Conservation (phyloP, 2,113 vertebrate species). For the Madoqua kirkii region DNA sequence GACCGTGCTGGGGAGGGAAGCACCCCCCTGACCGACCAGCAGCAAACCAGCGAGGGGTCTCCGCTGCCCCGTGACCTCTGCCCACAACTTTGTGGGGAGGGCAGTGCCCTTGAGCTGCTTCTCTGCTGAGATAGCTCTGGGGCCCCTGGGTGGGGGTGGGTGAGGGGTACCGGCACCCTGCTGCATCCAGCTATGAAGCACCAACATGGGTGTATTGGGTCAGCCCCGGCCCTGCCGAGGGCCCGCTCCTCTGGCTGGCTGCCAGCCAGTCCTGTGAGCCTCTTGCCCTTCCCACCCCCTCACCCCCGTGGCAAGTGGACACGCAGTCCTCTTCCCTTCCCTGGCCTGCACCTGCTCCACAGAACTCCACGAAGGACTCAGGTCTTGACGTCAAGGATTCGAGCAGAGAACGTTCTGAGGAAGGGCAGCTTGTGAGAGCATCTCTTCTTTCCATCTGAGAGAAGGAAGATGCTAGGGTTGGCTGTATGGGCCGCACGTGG, state of each 20-base stretch:
- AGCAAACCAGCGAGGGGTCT: not conserved
- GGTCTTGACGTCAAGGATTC: not conserved
- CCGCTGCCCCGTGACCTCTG: not conserved
- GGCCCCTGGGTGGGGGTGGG: not conserved
- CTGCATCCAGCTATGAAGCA: no score
- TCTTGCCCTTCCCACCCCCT: not conserved
- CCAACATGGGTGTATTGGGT: not conserved
- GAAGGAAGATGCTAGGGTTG: not conserved
- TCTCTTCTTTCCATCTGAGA: not conserved
- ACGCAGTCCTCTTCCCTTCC: not conserved
- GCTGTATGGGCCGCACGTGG: accelerated
- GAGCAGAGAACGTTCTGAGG: not conserved
- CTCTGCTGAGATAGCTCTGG: not conserved
- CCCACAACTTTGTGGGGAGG: not conserved
- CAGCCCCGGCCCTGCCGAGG: accelerated
- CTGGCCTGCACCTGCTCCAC: not conserved
- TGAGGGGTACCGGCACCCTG: not conserved
- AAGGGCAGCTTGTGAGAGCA: not conserved
- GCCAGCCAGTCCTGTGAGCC: not conserved
- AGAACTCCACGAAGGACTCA: not conserved
- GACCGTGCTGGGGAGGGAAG: not conserved
- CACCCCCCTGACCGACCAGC: not conserved
- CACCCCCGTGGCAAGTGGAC: not conserved
- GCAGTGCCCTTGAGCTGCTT: not conserved
- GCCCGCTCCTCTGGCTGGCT: not conserved